Base-by-base conservation (phyloP, 2,888 invertebrate species). In the Mimachlamys varia region DNA sequence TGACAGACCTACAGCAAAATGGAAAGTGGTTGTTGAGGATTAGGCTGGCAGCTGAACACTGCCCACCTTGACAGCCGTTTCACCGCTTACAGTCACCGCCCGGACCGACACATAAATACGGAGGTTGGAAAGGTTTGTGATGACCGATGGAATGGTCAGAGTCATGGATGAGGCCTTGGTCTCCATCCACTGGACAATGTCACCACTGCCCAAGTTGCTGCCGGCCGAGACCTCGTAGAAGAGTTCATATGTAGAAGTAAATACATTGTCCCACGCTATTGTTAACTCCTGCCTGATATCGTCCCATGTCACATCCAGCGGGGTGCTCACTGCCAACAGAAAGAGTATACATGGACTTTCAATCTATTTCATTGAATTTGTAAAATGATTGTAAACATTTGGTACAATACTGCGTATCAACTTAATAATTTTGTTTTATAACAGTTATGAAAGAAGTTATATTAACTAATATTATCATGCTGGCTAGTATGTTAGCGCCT, bases 181-280 rank as follows among this genome's bases (percentile, higher is more conserved):
- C 88, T 91, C 91, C 49, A 89, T 90, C 91, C 91, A 91, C 44
- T 91, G 91, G n/a, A 90, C n/a, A 27, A 91, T 90, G 17, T 91
- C 62, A 44, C 87, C 88, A 17, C 91, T 89, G 15, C 90, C 89
- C 13, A 58, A n/a, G 37, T 55, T 27, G 13, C 55, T 58, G 1
- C 89, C 89, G 3, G 89, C 89, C 17, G 89, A 91, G 4, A 91
- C 89, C 33, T 89, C 89, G 22, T 88, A 89, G 49, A 88, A 91
- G 17, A 89, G 27, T 13, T 88, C 62, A 37, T 89, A 37, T 44
- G 62, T 17, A 22, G 90, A 90, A 12, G 58, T 87, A 89, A 90
- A 90, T 12, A 90, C 38, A 4, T 27, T 53, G 3, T 49, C 22
- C 89, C 89, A 91, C 4, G 37, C 33, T 15, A 90, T 76, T 15